These are phyloP conservation scores for Bucco capensis DNA, from an alignment of 2,113 vertebrate genomes.

Conservation along the genomic window DNA sequence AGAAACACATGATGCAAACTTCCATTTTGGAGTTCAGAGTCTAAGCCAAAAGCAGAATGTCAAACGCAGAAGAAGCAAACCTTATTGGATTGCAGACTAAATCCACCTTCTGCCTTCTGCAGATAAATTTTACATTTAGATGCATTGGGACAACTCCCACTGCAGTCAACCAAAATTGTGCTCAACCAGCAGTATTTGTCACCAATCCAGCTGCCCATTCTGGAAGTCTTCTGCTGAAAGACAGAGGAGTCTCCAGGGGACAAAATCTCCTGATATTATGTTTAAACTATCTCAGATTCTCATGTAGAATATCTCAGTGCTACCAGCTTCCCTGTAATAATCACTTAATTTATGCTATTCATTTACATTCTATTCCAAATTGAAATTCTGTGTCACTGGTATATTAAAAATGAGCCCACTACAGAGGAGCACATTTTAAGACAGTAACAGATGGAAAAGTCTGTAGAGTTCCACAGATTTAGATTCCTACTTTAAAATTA, in stretches of 20 bases:
- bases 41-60: constrained; percentile 22
- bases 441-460: neutral
- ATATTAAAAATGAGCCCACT: constrained; percentile 16
- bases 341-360: constrained; percentile 14
- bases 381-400: neutral
- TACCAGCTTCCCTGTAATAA: neutral
- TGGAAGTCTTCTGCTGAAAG: neutral
- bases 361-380: neutral
- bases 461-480: constrained; percentile 6
- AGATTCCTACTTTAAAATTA: neutral
- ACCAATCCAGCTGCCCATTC: neutral
- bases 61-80: constrained; percentile 17
- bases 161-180: constrained; percentile 43
- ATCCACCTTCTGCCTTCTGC: constrained; percentile 30
- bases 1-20: neutral
- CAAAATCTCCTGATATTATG: neutral
- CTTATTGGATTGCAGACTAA: constrained; percentile 3
- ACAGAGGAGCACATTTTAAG: constrained; percentile 1
- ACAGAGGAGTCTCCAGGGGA: neutral
- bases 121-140: constrained; percentile 57
- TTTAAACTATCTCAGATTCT: neutral
- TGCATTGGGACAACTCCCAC: neutral
- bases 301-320: neutral
- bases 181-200: neutral
- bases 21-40: neutral